Evolutionary conservation across 2,888 invertebrate species (phyloP).

Genomic region (Digitonthophagus gazella): DNA sequence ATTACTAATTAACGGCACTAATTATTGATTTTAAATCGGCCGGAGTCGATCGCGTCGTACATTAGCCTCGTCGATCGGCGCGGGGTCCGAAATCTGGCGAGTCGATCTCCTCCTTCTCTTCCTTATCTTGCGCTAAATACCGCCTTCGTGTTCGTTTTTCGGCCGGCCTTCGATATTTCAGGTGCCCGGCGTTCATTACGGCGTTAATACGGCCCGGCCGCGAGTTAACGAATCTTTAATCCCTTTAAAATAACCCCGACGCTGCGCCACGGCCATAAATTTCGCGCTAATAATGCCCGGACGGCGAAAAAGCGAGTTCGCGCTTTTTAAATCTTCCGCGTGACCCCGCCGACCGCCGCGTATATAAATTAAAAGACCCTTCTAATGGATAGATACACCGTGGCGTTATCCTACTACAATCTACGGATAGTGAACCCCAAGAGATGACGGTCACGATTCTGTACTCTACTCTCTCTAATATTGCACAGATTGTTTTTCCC

Average conservation of each 20-base stretch:
- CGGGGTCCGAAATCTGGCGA: conserved; percentile 4
- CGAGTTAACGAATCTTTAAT: not conserved
- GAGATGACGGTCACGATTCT: conserved; percentile 13
- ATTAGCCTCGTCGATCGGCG: not conserved
- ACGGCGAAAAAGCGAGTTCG: not conserved
- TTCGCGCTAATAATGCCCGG: conserved; percentile 10
- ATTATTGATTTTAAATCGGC: conserved; percentile 9
- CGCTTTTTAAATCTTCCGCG: not conserved
- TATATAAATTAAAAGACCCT: conserved; percentile 16
- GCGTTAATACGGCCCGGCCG: conserved; percentile 1
- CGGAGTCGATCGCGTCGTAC: not conserved
- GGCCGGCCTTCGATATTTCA: conserved; percentile 3
- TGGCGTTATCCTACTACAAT: conserved; percentile 6
- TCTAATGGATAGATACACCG: conserved; percentile 1
- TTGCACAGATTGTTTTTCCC: conserved; percentile 12
- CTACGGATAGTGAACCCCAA: conserved; percentile 5
- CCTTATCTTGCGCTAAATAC: conserved; percentile 12
- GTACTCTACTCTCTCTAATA: conserved; percentile 8
- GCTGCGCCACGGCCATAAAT: not conserved
- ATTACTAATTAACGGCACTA: conserved; percentile 12
- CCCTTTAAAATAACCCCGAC: not conserved
- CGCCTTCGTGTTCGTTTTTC: conserved; percentile 6
- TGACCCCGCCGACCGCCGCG: not conserved
- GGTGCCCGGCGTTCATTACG: conserved; percentile 12
- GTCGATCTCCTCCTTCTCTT: conserved; percentile 2